Evolutionary conservation across 2,797 vertebrate species (phyloP).

Genomic region (Parauchenoglanis punctatus): DNA sequence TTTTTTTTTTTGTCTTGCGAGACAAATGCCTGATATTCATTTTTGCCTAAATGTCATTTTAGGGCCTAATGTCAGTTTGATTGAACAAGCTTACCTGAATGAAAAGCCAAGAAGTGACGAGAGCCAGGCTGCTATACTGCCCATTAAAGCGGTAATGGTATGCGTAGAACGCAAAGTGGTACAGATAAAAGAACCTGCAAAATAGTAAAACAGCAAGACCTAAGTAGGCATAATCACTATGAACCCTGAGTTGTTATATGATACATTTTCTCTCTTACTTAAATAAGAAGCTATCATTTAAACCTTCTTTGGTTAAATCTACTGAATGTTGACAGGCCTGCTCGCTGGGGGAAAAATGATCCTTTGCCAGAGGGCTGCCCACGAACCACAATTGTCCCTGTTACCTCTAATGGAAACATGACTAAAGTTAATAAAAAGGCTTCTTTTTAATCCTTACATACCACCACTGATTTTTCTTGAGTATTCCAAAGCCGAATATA

Average conservation of each 20-base stretch:
- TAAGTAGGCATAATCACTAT: background rate
- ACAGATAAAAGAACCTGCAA: slow-evolving; percentile 92
- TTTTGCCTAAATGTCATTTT: background rate
- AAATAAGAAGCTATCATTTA: background rate
- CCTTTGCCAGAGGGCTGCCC: background rate
- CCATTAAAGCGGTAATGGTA: slow-evolving; percentile 98
- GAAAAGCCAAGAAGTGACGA: slow-evolving; percentile 98
- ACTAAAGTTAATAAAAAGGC: background rate
- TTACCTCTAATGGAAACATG: background rate
- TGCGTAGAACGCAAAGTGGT: slow-evolving; percentile 97
- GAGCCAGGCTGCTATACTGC: slow-evolving; percentile 95
- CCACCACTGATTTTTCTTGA: background rate
- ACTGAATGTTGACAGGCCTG: background rate
- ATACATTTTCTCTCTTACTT: background rate
- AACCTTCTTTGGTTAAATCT: background rate
- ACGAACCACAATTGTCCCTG: background rate
- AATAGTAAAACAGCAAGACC: background rate
- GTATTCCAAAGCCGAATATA: background rate
- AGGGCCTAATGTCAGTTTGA: background rate
- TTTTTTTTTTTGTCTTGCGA: background rate
- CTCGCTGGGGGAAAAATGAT: background rate
- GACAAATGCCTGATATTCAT: background rate
- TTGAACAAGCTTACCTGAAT: slow-evolving; percentile 83
- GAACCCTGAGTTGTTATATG: background rate
- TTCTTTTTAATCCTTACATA: background rate